Percentiles rank a stretch among this genome's conserved stretches.
These are phyloP conservation scores for Octopus bimaculoides DNA, from an alignment of 1,140 invertebrate genomes.

Conservation along the genomic window DNA sequence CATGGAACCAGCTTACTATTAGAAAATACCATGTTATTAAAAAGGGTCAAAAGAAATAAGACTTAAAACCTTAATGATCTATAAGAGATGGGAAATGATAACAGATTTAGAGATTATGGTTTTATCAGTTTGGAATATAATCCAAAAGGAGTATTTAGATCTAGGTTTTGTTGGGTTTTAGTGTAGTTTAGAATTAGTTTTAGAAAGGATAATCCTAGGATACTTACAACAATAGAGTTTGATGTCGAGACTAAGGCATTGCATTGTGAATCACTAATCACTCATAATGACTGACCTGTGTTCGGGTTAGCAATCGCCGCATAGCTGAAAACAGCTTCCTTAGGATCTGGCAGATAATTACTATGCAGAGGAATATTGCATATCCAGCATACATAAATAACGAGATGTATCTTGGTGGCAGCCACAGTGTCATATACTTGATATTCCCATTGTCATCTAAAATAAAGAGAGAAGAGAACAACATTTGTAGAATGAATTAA, in stretches of 20 bases:
- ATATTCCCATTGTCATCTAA: slow-evolving; percentile 36
- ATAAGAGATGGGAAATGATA: not conserved
- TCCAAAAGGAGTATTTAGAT: not conserved
- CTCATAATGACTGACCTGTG: slow-evolving; percentile 1
- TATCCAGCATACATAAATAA: slow-evolving; percentile 35
- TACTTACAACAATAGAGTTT: not conserved
- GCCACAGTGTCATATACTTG: slow-evolving; percentile 43
- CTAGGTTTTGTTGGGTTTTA: slow-evolving; percentile 4
- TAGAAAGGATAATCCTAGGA: too few species aligned
- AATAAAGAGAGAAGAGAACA: slow-evolving; percentile 17
- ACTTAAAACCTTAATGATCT: too few species aligned
- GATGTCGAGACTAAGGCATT: not conserved
- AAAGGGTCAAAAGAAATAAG: too few species aligned
- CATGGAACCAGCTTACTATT: too few species aligned
- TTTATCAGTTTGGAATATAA: not conserved
- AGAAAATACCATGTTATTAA: too few species aligned
- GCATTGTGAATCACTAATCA: slow-evolving; percentile 1
- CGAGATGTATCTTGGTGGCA: slow-evolving; percentile 38
- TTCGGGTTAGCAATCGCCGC: slow-evolving; percentile 13
- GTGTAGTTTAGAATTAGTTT: not conserved
- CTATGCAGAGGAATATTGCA: not conserved
- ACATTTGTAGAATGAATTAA: not conserved
- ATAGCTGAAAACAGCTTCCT: slow-evolving; percentile 3
- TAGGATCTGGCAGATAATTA: not conserved
- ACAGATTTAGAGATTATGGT: not conserved